Evolutionary conservation across 2,797 vertebrate species (phyloP).

Genomic region (Brachyrhaphis roseni): DNA sequence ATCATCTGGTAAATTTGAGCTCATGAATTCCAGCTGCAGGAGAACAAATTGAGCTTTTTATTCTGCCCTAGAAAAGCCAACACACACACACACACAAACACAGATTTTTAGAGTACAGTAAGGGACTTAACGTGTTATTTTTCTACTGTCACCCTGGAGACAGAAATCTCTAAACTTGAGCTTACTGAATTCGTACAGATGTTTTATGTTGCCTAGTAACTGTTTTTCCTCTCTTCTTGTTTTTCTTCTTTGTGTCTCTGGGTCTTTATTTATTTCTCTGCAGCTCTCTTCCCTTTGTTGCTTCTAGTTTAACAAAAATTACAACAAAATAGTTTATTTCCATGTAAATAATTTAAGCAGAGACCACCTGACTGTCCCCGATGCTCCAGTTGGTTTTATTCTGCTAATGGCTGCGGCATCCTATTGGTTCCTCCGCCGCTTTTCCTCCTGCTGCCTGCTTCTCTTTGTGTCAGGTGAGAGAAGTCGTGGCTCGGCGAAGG

Average conservation of each 20-base stretch:
- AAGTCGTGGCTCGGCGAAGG: constrained; percentile 69
- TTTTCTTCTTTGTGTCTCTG: constrained; percentile 54
- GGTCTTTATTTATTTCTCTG: constrained; percentile 62
- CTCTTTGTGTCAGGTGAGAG: constrained; percentile 77
- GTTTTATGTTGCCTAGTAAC: constrained; percentile 87
- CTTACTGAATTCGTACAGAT: constrained; percentile 81
- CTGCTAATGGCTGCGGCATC: constrained; percentile 41
- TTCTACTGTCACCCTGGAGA: constrained; percentile 82
- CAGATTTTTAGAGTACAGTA: constrained; percentile 55
- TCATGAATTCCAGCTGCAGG: constrained; percentile 48
- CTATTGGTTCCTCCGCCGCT: constrained; percentile 2
- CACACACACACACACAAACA: constrained; percentile 15
- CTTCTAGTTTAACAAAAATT: constrained; percentile 78
- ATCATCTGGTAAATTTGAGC: constrained; percentile 44
- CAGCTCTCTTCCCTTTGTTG: constrained; percentile 44
- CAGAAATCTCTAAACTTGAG: constrained; percentile 77
- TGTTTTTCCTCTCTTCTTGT: constrained; percentile 69
- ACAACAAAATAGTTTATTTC: constrained; percentile 79
- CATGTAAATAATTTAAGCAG: constrained; percentile 79
- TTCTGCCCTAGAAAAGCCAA: constrained; percentile 15
- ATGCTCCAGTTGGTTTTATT: constrained; percentile 61
- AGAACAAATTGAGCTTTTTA: constrained; percentile 25
- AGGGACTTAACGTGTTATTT: constrained; percentile 67
- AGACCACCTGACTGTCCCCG: constrained; percentile 60
- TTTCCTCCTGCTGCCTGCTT: constrained; percentile 36